Evolutionary conservation across 2,888 invertebrate genomes (phyloP), one percentile per base, ranked within the genome.

Genomic region (Nephrotoma guestfalica): DNA sequence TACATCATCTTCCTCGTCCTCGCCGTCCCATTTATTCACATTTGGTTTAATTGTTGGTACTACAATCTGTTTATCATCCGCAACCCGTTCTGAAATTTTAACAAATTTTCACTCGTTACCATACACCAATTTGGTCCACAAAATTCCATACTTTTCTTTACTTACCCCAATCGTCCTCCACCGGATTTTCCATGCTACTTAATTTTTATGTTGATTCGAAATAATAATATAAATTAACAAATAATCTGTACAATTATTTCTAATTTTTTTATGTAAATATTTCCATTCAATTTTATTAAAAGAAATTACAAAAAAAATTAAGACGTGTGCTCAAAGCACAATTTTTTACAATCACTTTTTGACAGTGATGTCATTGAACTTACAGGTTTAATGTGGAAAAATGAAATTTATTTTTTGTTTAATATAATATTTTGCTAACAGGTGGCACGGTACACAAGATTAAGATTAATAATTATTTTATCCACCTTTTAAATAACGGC

Each of bases 1-100:
- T 89, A 97, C 96, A 89, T 94, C 95, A 86, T 97, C 96, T 87
- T 97, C 97, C 90, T 96, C 96, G 91, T 97, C 97, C 90, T 97
- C 97, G 89, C 96, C 97, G 91, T 96, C 96, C 97, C 97, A 97
- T 93, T 94, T 96, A 92, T 95, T 96, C 87, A 93, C 89, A 88
- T 90, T 90, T 89, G 94, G 93, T 89, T 93, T 92, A 11, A 85
- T 18, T 41, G 11, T 45, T 88, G 94, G 93, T 91, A 95, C 94
- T 91, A 95, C 94, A 89, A 95, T 95, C 90, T 94, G 94, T 92
- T 96, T 96, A 85, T 89, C 89, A 85, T 91, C 91, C 45, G 91
- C 91, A 88, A 89, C 89, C 88, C 90, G 89, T 90, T 91, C 91
- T 91, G 86, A 41, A 88, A 88, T 87, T 85, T 7, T 47, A 86